Percentiles rank a stretch among this genome's conserved stretches.
Evolutionary conservation across 2,888 invertebrate genomes (phyloP).

Genomic region (Polydrusus cervinus): DNA sequence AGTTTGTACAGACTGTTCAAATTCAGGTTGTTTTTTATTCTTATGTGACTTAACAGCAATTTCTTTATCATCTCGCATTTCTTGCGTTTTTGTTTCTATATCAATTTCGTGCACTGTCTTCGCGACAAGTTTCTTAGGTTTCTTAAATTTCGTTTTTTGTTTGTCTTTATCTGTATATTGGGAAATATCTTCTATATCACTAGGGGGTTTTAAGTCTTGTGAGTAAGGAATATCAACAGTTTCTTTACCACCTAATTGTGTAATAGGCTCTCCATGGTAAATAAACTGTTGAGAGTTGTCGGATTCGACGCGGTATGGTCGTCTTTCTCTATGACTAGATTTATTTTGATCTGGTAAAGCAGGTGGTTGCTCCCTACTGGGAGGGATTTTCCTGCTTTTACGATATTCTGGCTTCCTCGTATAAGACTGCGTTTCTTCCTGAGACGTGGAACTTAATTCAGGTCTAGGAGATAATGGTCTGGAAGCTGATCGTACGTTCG

Average conservation of each 20-base stretch:
- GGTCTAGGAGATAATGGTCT: conserved; percentile 64
- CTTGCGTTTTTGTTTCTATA: conserved; percentile 26
- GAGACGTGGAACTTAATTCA: conserved; percentile 62
- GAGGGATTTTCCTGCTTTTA: conserved; percentile 60
- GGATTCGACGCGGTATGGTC: conserved; percentile 63
- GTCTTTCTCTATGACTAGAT: conserved; percentile 63
- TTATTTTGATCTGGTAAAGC: conserved; percentile 63
- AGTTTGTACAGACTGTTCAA: background rate
- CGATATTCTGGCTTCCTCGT: conserved; percentile 64
- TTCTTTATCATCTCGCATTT: conserved; percentile 23
- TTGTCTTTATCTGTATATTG: conserved; percentile 62
- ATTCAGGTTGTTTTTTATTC: conserved; percentile 32
- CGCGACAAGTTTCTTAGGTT: conserved; percentile 4
- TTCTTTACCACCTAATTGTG: conserved; percentile 62
- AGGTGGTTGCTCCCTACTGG: conserved; percentile 58
- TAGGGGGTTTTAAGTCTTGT: conserved; percentile 63
- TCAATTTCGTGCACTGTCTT: conserved; percentile 38
- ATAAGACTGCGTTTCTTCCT: conserved; percentile 65
- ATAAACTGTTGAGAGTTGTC: conserved; percentile 59
- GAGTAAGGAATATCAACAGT: conserved; percentile 57
- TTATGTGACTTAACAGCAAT: conserved; percentile 23
- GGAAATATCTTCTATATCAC: conserved; percentile 62
- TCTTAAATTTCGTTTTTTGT: conserved; percentile 56
- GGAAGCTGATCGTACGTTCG: conserved; percentile 63
- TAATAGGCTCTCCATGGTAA: conserved; percentile 67